Evolutionary conservation across 2,888 invertebrate genomes (phyloP), one percentile per base, ranked within the genome.

Genomic region (Hirudinaria manillensis): DNA sequence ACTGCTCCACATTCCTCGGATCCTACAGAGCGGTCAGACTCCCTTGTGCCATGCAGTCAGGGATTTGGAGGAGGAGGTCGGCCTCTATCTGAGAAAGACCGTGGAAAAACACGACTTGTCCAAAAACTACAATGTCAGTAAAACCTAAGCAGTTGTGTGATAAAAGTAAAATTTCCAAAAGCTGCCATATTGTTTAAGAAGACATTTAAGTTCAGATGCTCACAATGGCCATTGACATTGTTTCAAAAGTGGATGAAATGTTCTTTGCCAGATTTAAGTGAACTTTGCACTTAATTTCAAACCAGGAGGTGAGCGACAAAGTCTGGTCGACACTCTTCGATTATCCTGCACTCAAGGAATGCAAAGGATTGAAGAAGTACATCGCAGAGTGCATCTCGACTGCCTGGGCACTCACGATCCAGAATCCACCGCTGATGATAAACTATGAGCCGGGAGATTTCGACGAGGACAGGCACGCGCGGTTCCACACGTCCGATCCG

Each of bases 261-360:
- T 45, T 45, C 45, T 6, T 45, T 45, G 45, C 10, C 1, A 10
- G 10, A n/a, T n/a, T n/a, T n/a, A 45, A 45, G 1, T 45, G 6
- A 16, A 4, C 10, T 10, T 6, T 45, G 13, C 16, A 16, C 13
- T 45, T 16, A 3, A 45, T 45, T 45, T 45, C 45, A 45, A 45
- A 6, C 21, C 83, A 89, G 89, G 89, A 89, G 81, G 89, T 89
- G 1, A 87, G 88, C 78, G 84, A 86, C 45, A 90, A 93, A 88
- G 90, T 97, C 79, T 90, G 93, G 85, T 91, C 91, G 79, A 95
- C 95, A 0, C 88, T 97, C 27, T 93, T 93, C 83, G 96, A 96
- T 87, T 97, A 95, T 86, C 93, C 94, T 51, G 92, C 93, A 84
- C 88, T 97, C 81, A 91, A 91, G 79, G 87, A 89, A 0, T 94